Conservation (phyloP, 35 echinoderm and acorn worm species). For the Ophiothrix spiculata region DNA sequence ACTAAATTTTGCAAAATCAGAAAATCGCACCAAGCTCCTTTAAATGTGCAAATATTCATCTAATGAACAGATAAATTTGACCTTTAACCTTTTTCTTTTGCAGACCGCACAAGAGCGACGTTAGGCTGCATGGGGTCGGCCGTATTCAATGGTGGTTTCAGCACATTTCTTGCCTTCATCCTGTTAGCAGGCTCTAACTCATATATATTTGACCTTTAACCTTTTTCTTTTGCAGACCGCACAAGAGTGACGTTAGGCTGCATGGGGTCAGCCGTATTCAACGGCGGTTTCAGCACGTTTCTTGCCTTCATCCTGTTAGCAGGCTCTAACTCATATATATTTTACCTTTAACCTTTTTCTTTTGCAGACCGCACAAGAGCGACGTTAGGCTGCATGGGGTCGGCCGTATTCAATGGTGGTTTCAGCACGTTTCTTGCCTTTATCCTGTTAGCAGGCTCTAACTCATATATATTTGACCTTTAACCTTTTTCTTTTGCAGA, state of each 20-base stretch:
- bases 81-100: too few species aligned
- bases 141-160: constrained; percentile 41
- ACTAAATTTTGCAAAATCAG: too few species aligned
- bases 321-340: constrained; percentile 29
- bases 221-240: constrained; percentile 3
- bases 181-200: constrained; percentile 3
- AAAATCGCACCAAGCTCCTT: too few species aligned
- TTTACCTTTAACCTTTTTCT: too few species aligned
- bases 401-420: constrained; percentile 40
- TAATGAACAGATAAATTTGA: too few species aligned
- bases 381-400: constrained; percentile 11
- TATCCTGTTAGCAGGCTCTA: constrained; percentile 4
- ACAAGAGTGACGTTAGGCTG: neutral
- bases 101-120: constrained; percentile 19
- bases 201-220: constrained; percentile 45
- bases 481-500: neutral
- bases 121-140: constrained; percentile 19
- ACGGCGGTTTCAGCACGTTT: constrained; percentile 37
- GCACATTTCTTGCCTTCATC: constrained; percentile 30
- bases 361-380: constrained; percentile 11
- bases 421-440: constrained; percentile 37
- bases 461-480: constrained; percentile 35
- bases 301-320: constrained; percentile 7
- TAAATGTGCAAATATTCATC: too few species aligned
- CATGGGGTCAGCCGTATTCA: constrained; percentile 32